Base-by-base conservation (phyloP, 2,113 vertebrate species). In the Paratilapia polleni region DNA sequence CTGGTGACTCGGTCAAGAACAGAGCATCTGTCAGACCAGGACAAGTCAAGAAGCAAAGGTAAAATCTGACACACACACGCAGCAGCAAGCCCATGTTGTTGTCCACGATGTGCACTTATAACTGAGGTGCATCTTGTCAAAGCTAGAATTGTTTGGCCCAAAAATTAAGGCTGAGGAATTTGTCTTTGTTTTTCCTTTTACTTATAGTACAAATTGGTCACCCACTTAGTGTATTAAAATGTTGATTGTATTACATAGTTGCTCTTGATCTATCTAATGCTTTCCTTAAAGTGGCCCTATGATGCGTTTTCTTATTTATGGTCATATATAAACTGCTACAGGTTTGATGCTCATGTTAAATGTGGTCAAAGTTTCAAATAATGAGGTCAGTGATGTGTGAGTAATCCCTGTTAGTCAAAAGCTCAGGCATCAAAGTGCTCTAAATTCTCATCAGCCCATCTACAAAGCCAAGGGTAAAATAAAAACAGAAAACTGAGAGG, bases 1-100 rank as follows among this genome's bases (percentile, higher is more conserved):
- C 88, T 97, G 74, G 96, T 96, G 86, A 97, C 96, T 31, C 94
- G 96, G 34, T 96, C 96, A 36, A 94, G 96, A 84, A 97, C 96
- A 4, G 96, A 97, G 78, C 96, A 97, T 91, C 94, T 97, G 1
- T 97, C 96, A 62, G 96, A 97, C 93, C 96, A 96, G 90, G 96
- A 97, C 88, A 97, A 97, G 91, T 95, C 94, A 3, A 94, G 92
- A 82, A 96, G 94, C 93, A 97, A 96, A 96, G 96, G 96, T 96
- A 54, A 76, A 77, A 11, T 77, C 8, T 2, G 1, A 68, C 28
- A 31, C 19, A 41, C 17, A 8, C 58, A 28, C 3, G 12, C 4
- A 31, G 19, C 77, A 31, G 52, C 26, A 28, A 14, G 54, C 19
- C 19, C 14, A 38, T 11, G 3, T 36, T 38, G 5, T 77, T 41